A percentile compares a stretch with the other conserved stretches of the same genome.
phyloP scores from a whole-genome alignment of 2,797 vertebrate species.

The Apogon hyalosoma region DNA sequence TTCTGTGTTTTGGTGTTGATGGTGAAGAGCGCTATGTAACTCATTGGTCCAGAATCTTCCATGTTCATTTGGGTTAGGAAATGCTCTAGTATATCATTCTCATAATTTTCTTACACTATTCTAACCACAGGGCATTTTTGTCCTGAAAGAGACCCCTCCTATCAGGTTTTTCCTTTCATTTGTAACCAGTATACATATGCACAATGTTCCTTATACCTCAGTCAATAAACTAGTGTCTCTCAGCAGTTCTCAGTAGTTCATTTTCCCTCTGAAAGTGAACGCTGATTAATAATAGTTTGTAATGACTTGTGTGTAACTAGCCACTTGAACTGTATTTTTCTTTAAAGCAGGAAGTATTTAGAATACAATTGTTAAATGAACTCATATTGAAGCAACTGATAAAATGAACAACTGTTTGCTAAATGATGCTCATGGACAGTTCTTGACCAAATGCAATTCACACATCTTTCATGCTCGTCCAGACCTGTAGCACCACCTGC shows the following conservation, averaged over 20 bases:
- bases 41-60: no score
- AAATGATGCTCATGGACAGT: conserved; percentile 12
- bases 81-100: no score
- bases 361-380: background rate
- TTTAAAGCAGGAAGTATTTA: conserved; percentile 9
- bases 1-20: no score
- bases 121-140: no score
- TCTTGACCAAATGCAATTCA: background rate
- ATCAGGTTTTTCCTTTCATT: no score
- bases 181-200: conserved; percentile 1
- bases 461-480: conserved; percentile 20
- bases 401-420: background rate
- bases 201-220: conserved; percentile 50
- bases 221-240: conserved; percentile 62
- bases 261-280: conserved; percentile 48
- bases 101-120: no score
- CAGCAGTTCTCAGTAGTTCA: conserved; percentile 35
- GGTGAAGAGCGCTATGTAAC: no score
- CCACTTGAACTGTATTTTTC: background rate
- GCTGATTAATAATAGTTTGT: conserved; percentile 21
- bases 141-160: no score
- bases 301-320: background rate
- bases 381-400: background rate
- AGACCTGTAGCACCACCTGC: conserved; percentile 18
- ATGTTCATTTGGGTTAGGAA: no score